Evolutionary conservation across 2,113 vertebrate species (phyloP).

Genomic region (Solenodon paradoxus): DNA sequence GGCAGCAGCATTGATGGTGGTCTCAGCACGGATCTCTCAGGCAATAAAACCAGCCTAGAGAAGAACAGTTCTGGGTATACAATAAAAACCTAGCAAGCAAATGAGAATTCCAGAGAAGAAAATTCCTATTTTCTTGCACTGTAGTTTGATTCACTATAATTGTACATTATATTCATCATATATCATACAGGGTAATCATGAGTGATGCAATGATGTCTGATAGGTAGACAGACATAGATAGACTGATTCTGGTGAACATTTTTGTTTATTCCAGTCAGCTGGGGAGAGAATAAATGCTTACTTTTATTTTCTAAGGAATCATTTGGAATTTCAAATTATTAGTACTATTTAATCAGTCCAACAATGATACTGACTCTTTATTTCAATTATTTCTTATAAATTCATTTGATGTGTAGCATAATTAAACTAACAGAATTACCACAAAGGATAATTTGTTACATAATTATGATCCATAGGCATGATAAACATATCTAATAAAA

Average conservation of each 20-base stretch:
- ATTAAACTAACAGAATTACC: slow-evolving; percentile 53
- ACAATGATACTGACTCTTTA: background rate
- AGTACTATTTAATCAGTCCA: slow-evolving; percentile 45
- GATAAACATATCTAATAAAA: slow-evolving; percentile 53
- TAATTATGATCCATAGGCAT: slow-evolving; percentile 26
- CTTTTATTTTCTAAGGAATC: slow-evolving; percentile 38
- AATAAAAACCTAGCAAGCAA: background rate
- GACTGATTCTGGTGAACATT: background rate
- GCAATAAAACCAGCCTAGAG: background rate
- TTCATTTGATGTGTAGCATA: slow-evolving; percentile 28
- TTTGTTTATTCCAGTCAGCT: slow-evolving; percentile 26
- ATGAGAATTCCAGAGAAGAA: slow-evolving; percentile 34
- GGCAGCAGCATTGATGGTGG: background rate
- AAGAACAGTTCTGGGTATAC: background rate
- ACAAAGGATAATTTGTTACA: slow-evolving; percentile 34
- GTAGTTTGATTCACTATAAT: slow-evolving; percentile 26
- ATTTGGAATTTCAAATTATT: slow-evolving; percentile 50
- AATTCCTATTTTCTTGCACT: slow-evolving; percentile 20
- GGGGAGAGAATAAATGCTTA: slow-evolving; percentile 29
- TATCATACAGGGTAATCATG: background rate
- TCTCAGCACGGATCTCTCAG: background rate
- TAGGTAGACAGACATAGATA: background rate
- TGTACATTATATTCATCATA: background rate
- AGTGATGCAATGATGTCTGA: background rate
- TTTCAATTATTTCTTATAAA: slow-evolving; percentile 48